These are phyloP conservation scores for Melipona quadrifasciata DNA, from an alignment of 1,140 invertebrate genomes.

Conservation along the genomic window DNA sequence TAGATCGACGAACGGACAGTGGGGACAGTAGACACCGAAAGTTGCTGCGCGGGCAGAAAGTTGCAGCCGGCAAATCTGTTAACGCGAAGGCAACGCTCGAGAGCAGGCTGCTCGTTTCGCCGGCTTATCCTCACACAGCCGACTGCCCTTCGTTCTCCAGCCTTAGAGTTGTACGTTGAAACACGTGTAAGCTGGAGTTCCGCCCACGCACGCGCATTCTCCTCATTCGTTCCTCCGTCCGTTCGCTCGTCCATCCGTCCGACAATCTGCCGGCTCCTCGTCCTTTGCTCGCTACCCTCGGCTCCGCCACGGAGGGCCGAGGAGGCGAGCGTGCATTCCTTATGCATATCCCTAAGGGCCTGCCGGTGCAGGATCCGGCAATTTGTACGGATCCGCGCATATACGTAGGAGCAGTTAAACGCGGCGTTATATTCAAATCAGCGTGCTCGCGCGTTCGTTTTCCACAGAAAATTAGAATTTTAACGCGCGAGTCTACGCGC, in stretches of 20 bases:
- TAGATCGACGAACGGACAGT: background rate
- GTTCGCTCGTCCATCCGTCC: constrained; percentile 49
- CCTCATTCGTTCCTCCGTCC: constrained; percentile 46
- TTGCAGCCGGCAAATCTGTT: background rate
- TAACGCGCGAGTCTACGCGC: background rate
- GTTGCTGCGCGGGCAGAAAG: background rate
- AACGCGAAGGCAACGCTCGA: constrained; percentile 14
- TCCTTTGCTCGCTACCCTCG: constrained; percentile 59
- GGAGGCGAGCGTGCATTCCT: constrained; percentile 57
- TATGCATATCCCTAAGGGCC: constrained; percentile 60
- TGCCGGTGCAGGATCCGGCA: constrained; percentile 72
- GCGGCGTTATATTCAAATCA: constrained; percentile 54
- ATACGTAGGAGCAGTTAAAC: constrained; percentile 63
- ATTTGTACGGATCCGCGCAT: constrained; percentile 69
- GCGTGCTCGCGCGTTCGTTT: constrained; percentile 43
- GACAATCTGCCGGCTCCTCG: constrained; percentile 55
- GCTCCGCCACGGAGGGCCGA: constrained; percentile 45
- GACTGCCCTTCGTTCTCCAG: constrained; percentile 76
- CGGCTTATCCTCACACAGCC: constrained; percentile 70
- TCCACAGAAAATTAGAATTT: constrained; percentile 58
- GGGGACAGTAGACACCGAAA: background rate
- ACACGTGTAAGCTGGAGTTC: constrained; percentile 64
- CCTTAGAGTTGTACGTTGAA: constrained; percentile 70
- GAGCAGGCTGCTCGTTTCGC: constrained; percentile 37
- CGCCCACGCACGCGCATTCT: constrained; percentile 76